Percentiles rank a stretch among this genome's conserved stretches.
Evolutionary conservation across 92 coral and sea anemone species (phyloP).

Genomic region (Zoanthus sansibaricus): DNA sequence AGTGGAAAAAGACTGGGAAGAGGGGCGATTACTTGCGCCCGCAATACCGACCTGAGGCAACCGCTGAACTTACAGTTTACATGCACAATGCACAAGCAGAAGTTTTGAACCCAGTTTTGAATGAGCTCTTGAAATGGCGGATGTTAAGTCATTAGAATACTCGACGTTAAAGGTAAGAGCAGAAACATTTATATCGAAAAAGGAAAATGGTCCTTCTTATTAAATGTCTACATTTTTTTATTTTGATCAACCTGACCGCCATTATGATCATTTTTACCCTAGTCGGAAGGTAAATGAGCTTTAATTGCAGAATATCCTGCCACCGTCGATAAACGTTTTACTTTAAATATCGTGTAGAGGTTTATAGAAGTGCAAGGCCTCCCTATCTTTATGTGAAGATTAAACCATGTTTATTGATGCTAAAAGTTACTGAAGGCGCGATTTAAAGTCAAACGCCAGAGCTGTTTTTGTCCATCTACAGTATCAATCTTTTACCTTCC

Average conservation of each 20-base stretch:
- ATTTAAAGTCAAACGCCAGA: no score
- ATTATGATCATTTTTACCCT: not conserved
- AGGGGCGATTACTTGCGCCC: not conserved
- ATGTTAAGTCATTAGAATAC: constrained; percentile 92
- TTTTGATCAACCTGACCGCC: not conserved
- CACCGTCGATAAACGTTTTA: no score
- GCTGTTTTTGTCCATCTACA: no score
- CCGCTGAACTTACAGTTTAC: constrained; percentile 2
- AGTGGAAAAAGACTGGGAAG: not conserved
- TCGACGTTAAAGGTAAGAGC: constrained; percentile 90
- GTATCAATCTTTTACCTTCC: no score
- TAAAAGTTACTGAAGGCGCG: no score
- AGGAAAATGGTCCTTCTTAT: not conserved
- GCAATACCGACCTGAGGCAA: not conserved
- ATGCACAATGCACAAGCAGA: not conserved
- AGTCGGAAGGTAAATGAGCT: no score
- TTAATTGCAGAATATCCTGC: no score
- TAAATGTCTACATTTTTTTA: not conserved
- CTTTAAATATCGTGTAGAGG: no score
- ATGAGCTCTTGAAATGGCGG: constrained; percentile 75
- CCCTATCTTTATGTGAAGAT: no score
- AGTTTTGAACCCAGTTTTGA: not conserved
- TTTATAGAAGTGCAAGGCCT: no score
- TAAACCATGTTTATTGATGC: no score
- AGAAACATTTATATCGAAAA: not conserved